Base-by-base conservation (phyloP, 1,140 invertebrate genomes). In the Thaumetopoea pityocampa region DNA sequence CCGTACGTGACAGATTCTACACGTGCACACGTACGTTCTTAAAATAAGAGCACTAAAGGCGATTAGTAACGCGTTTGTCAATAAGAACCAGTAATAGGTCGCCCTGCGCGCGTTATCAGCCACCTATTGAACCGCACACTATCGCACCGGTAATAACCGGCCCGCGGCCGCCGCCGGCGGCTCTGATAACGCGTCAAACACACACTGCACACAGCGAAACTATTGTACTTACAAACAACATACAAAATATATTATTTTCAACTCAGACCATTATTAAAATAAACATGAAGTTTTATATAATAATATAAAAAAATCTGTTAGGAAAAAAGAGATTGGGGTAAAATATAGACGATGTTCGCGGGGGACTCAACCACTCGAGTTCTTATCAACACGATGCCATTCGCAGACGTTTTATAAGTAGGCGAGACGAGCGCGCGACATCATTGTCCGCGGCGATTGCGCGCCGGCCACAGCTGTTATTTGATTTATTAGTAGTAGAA, bases 391-490 rank as follows among this genome's bases (percentile, higher is more conserved):
- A 52, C 60, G 65, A 49, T 68, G 62, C 72, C 68, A 67, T 48
- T 56, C 35, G 40, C 59, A 79, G 72, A 76, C 65, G 62, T 78
- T 77, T 79, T 83, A 83, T 81, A 81, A 83, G 71, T 77, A 77
- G 50, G 61, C 63, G 59, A 52, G 38, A 41, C 65, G 66, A 35
- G 52, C 37, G 51, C 38, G 38, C 52, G 46, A 36, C 66, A 67
- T 66, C 77, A 83, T 66, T 80, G 67, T 57, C 59, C 56, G 52
- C 53, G 55, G 45, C 53, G 67, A 62, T 28, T 60, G 59, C 66
- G 61, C 41, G 41, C 56, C 76, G 69, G 59, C 61, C 67, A 64
- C 55, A 60, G 4, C 45, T 36, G 26, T 19, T 23, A 44, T 51
- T 32, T 28, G 9, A 5, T 26, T 18, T 14, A 27, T 9, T 28